These are phyloP conservation scores for Trypoxylon attenuatum DNA, from an alignment of 2,888 invertebrate genomes.

Conservation along the genomic window DNA sequence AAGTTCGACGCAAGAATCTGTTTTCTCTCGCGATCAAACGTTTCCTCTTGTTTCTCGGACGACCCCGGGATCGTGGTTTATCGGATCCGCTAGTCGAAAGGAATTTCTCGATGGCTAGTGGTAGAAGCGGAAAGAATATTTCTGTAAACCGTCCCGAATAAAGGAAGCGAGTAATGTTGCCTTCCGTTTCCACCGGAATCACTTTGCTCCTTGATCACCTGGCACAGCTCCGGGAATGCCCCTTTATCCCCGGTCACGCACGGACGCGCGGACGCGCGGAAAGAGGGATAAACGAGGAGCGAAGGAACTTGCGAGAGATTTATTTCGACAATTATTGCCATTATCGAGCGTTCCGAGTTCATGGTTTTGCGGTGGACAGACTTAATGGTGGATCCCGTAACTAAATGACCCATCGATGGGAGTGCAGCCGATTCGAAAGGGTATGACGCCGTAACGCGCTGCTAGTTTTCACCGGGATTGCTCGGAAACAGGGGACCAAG, in stretches of 20 bases:
- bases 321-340: conserved; percentile 5
- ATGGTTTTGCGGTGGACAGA: conserved; percentile 1
- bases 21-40: too few relatives aligned
- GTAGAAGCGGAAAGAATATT: not conserved
- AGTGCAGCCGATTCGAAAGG: conserved; percentile 1
- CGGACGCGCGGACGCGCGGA: not conserved
- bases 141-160: not conserved
- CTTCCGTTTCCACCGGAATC: not conserved
- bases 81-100: not conserved
- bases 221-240: not conserved
- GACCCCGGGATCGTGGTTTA: too few relatives aligned
- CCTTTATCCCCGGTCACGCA: conserved; percentile 4
- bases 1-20: not conserved
- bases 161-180: too few relatives aligned
- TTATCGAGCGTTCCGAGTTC: not conserved
- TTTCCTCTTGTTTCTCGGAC: too few relatives aligned
- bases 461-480: conserved; percentile 5
- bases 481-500: not conserved
- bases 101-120: not conserved
- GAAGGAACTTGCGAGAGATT: not conserved
- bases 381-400: conserved; percentile 17
- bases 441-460: too few relatives aligned
- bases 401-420: conserved; percentile 21
- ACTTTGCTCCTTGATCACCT: not conserved
- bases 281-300: not conserved